A percentile compares a stretch with the other conserved stretches of the same genome.
Conservation (phyloP, 2,797 vertebrate genomes). For the Peromyscus melanophrys region DNA sequence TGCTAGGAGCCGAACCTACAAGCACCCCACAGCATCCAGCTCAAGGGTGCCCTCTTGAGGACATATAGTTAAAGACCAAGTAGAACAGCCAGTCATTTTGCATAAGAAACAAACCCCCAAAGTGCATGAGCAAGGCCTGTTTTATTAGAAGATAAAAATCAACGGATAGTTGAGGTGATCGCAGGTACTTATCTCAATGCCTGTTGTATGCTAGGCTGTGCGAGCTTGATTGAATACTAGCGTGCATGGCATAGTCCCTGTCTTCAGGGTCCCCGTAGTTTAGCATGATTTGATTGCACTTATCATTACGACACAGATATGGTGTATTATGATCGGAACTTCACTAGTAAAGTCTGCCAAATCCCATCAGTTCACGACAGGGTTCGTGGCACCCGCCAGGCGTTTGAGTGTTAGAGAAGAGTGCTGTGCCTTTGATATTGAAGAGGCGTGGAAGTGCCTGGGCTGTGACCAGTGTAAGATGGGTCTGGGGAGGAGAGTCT, state of each 20-base stretch:
- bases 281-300: background rate
- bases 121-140: background rate
- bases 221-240: background rate
- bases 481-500: background rate
- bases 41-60: slow-evolving; percentile 86
- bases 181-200: background rate
- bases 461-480: too few species aligned
- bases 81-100: background rate
- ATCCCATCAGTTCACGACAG: too few species aligned
- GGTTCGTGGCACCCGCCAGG: background rate
- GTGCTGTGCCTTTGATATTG: background rate
- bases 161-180: background rate
- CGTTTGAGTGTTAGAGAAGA: background rate
- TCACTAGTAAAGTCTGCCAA: background rate
- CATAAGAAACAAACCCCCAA: background rate
- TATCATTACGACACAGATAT: background rate
- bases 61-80: background rate
- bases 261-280: background rate
- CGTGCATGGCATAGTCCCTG: too few species aligned
- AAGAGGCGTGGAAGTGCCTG: background rate
- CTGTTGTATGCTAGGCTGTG: background rate
- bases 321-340: background rate
- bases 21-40: background rate
- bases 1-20: background rate
- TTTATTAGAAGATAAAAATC: background rate